Percentiles rank a stretch among this genome's conserved stretches.
Evolutionary conservation across 64 coral and sea anemone genomes (phyloP).

Genomic region (Montipora efflorescens): DNA sequence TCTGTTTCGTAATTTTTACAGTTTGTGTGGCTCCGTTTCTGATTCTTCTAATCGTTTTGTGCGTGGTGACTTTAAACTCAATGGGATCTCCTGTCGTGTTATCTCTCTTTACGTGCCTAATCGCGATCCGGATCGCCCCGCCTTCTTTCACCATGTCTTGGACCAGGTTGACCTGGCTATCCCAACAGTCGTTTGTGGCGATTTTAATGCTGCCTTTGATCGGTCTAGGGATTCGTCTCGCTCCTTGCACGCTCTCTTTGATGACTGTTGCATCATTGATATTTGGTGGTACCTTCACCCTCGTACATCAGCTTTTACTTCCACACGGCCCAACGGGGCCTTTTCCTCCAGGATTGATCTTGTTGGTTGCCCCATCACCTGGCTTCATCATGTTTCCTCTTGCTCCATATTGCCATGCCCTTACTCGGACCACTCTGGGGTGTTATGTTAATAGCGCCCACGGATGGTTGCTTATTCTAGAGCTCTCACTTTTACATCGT

Average conservation of each 20-base stretch:
- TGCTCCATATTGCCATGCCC: slow-evolving; percentile 1
- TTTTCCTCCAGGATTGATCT: neutral
- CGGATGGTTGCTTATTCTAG: no score
- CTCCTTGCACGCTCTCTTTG: neutral
- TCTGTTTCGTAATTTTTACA: neutral
- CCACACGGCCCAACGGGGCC: neutral
- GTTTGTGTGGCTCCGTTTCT: neutral
- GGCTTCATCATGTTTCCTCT: neutral
- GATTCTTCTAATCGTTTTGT: neutral
- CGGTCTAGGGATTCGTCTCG: neutral
- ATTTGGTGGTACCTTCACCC: neutral
- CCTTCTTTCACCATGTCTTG: neutral
- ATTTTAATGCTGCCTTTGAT: slow-evolving; percentile 7
- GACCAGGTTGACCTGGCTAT: neutral
- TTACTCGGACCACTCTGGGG: slow-evolving; percentile 44
- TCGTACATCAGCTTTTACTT: neutral
- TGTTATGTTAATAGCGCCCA: neutral
- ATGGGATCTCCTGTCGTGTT: neutral
- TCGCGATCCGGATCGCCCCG: neutral
- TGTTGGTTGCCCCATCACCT: neutral
- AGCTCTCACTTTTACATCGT: no score
- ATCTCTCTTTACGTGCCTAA: slow-evolving; percentile 33
- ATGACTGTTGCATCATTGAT: neutral
- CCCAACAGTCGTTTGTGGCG: neutral
- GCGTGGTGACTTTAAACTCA: neutral